phyloP scores from a whole-genome alignment of 2,113 vertebrate genomes.

The Misgurnus mizolepis region DNA sequence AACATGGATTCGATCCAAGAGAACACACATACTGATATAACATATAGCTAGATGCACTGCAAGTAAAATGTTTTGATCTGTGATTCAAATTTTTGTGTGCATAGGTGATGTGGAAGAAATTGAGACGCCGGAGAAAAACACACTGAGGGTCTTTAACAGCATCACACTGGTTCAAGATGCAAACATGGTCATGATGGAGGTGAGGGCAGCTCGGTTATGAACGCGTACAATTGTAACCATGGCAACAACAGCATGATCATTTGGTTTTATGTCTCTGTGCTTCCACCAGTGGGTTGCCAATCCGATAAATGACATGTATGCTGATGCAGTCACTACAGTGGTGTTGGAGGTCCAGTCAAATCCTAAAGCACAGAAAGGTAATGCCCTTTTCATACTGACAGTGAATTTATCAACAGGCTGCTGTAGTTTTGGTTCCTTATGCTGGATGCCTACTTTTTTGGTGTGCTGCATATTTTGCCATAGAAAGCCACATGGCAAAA shows the following conservation, averaged over 20 bases:
- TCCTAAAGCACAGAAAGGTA: conserved; percentile 92
- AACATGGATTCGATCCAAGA: too few species aligned
- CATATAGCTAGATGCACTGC: too few species aligned
- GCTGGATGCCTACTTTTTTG: too few species aligned
- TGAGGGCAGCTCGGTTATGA: conserved; percentile 62
- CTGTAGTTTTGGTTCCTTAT: too few species aligned
- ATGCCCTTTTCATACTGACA: too few species aligned
- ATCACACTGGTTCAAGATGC: conserved; percentile 90
- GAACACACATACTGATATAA: too few species aligned
- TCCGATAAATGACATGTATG: conserved; percentile 97
- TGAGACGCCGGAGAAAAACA: conserved; percentile 88
- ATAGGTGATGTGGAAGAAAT: conserved; percentile 95
- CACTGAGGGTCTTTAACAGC: conserved; percentile 89
- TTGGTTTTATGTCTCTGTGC: background rate
- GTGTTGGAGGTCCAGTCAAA: conserved; percentile 96
- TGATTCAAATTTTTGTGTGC: background rate
- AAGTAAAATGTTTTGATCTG: too few species aligned
- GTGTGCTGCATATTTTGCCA: too few species aligned
- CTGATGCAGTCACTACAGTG: conserved; percentile 91
- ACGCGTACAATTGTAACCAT: background rate
- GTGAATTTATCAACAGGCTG: conserved; percentile 50
- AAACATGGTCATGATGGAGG: conserved; percentile 92
- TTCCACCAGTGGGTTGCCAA: conserved; percentile 92
- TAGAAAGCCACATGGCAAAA: too few species aligned
- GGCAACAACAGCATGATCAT: background rate